Percentiles rank a stretch among this genome's conserved stretches.
These are phyloP conservation scores for Scaptomyza pallida DNA, from an alignment of 1,140 invertebrate genomes.

Conservation along the genomic window DNA sequence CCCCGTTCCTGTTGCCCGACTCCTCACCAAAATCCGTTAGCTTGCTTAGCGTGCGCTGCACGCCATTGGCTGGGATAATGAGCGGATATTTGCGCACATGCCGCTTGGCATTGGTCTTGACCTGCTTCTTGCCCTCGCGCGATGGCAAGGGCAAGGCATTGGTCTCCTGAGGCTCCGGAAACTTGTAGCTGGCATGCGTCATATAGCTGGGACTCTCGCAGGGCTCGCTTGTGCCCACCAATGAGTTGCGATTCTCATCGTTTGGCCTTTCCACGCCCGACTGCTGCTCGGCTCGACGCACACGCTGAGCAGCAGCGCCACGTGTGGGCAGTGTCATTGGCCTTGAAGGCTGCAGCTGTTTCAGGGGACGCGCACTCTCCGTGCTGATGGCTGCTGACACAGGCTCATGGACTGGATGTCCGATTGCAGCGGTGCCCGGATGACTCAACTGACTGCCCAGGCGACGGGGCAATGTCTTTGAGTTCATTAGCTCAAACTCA, in stretches of 20 bases:
- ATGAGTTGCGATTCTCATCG: constrained; percentile 60
- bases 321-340: constrained; percentile 80
- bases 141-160: constrained; percentile 94
- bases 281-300: constrained; percentile 53
- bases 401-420: neutral
- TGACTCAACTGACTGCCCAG: constrained; percentile 38
- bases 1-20: neutral
- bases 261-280: constrained; percentile 31
- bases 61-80: constrained; percentile 89
- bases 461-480: constrained; percentile 63
- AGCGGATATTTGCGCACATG: constrained; percentile 95
- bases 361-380: constrained; percentile 7
- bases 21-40: constrained; percentile 84
- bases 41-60: constrained; percentile 87
- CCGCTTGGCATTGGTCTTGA: constrained; percentile 87
- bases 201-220: constrained; percentile 83
- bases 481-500: constrained; percentile 71
- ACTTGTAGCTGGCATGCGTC: constrained; percentile 68
- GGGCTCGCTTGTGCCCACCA: constrained; percentile 44
- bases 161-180: constrained; percentile 84
- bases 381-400: neutral
- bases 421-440: constrained; percentile 1
- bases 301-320: constrained; percentile 64
- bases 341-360: constrained; percentile 62
- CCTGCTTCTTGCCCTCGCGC: constrained; percentile 89